These are phyloP conservation scores for Hydrophis major DNA, from an alignment of 2,797 vertebrate species.

Conservation along the genomic window DNA sequence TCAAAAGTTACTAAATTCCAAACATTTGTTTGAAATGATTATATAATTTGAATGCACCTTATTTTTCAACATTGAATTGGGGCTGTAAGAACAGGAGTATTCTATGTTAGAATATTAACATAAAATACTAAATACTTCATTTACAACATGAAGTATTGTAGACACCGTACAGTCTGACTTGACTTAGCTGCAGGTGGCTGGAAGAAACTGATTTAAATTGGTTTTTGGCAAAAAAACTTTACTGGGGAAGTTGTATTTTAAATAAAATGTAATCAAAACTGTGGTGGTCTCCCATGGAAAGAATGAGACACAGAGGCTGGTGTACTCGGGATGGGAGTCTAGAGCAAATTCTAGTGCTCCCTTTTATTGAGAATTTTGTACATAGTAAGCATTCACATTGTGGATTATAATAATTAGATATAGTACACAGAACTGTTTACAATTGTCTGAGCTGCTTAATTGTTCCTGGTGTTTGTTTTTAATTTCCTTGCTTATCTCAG, in stretches of 20 bases:
- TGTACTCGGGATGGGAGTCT: too few relatives aligned
- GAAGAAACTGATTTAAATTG: background rate
- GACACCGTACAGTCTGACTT: background rate
- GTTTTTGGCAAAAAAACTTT: background rate
- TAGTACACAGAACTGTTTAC: too few relatives aligned
- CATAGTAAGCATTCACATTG: too few relatives aligned
- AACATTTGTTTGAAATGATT: background rate
- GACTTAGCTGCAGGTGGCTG: background rate
- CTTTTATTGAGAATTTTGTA: too few relatives aligned
- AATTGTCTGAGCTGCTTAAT: too few relatives aligned
- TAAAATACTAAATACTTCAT: too few relatives aligned
- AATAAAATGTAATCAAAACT: background rate
- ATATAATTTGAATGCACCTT: background rate
- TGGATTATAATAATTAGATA: too few relatives aligned
- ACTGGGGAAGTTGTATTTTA: background rate
- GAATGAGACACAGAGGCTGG: too few relatives aligned
- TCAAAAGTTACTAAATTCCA: background rate
- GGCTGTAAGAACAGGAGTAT: background rate
- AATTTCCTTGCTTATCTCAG: too few relatives aligned
- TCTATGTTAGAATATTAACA: background rate
- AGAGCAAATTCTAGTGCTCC: too few relatives aligned
- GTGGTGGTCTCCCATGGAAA: too few relatives aligned
- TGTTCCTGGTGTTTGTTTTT: too few relatives aligned
- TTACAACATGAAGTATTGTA: background rate
- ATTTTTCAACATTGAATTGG: background rate